Evolutionary conservation across 2,113 vertebrate genomes (phyloP), one percentile per base, ranked within the genome.

Genomic region (Engystomops pustulosus): DNA sequence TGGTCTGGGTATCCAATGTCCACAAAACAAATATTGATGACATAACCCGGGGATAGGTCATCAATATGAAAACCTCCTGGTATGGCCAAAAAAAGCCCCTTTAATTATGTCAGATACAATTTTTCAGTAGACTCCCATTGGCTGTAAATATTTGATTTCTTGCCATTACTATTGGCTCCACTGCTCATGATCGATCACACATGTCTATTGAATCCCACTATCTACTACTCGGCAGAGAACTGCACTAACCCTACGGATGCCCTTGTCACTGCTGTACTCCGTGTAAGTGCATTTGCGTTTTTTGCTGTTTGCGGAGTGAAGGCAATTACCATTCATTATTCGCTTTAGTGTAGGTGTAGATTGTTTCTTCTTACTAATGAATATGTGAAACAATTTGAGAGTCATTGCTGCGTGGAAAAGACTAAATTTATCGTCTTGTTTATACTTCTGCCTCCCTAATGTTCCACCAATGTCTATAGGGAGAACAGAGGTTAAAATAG

Each of bases 401-500:
- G 45, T 12, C 23, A 30, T 30, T 45, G 23, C 25, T 49, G 23
- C 27, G 23, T 49, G 44, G 23, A 30, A 47, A 5, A 18, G 25
- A 23, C 41, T 74, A 72, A 47, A 45, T 25, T 74, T 47, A 49
- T 49, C 38, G 14, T 23, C 25, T 27, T 74, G 45, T 74, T 74
- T 74, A 74, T 74, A 47, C 45, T 17, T 47, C 45, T 45, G 45
- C 30, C 44, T 74, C 44, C 41, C 44, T 49, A 32, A 74, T 3
- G 44, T 27, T 49, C 70, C 44, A 30, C 5, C 25, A 8, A 27
- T 8, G 44, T 49, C 70, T 17, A 18, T 9, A 30, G 70, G 70
- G 70, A 74, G n/a, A 74, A 11, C 25, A 7, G 23, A 10, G 70
- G 25, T 49, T 72, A 72, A 27, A 72, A 72, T 45, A 74, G 49